Evolutionary conservation across 1,140 invertebrate genomes (phyloP), one percentile per base, ranked within the genome.

Genomic region (Centruroides vittatus): DNA sequence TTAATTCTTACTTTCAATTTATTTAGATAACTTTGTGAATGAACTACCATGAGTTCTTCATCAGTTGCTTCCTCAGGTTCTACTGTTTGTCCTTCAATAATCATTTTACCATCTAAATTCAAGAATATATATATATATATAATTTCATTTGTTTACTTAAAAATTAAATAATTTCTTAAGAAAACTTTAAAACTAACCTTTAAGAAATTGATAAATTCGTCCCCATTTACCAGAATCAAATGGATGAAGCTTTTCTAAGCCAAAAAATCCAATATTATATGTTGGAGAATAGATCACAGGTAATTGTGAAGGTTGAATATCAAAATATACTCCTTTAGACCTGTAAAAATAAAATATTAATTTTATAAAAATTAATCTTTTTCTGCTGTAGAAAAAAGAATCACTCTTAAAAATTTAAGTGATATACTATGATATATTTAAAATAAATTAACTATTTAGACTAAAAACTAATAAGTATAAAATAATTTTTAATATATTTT

Each of bases 171-270:
- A 4, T 13, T 11, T 35, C 5, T 12, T 5, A 63, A 53, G 5
- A 41, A 41, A 41, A 41, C 8, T 3, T 41, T 41, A 12, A 50
- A 51, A 67, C 60, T 66, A 67, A 86, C 85, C 80, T 82, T 76
- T 71, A 76, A 82, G 70, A 64, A 72, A 72, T n/a, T 69, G 58
- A 66, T 70, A 70, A 2, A 92, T 82, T 70, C 84, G 82, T 57
- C 81, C 81, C 84, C 89, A 92, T 78, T 92, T 93, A 65, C 80
- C 80, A 3, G 88, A 80, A 80, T 93, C 89, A 75, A 93, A 92
- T n/a, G 88, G 84, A 78, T 92, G 89, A 13, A 89, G 75, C 70
- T 84, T 88, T 74, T 92, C 86, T 54, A 92, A 73, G 34, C 86
- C 86, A 68, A 79, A 75, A 70, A 90, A 86, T n/a, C 78, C 78